Conservation (phyloP, 2,113 vertebrate genomes). For the Crotalus horridus region DNA sequence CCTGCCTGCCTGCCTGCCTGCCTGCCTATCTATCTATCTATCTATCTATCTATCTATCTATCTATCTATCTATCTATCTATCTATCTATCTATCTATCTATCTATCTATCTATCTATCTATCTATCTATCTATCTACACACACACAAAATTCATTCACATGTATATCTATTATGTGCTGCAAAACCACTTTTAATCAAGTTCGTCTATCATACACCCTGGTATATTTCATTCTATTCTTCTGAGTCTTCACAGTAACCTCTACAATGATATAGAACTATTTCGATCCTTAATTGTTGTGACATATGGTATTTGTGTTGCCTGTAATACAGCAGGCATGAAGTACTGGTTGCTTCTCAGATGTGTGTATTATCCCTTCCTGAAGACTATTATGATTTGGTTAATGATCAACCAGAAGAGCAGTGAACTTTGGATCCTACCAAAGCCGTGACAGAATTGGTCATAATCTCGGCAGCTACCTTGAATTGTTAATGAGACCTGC, state of each 20-base stretch:
- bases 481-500: background rate
- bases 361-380: background rate
- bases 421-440: background rate
- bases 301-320: background rate
- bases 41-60: too few species aligned
- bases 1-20: too few species aligned
- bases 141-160: background rate
- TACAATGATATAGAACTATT: background rate
- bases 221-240: background rate
- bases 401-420: background rate
- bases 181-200: background rate
- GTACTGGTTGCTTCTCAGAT: background rate
- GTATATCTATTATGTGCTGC: background rate
- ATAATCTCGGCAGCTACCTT: background rate
- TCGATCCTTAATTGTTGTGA: background rate
- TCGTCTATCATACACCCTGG: background rate
- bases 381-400: background rate
- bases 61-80: too few species aligned
- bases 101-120: too few species aligned
- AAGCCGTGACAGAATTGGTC: background rate
- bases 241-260: background rate
- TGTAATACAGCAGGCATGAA: background rate
- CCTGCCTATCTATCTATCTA: too few species aligned
- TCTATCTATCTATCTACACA: background rate
- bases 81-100: too few species aligned